Conservation (phyloP, 2,113 vertebrate genomes). For the Elachura formosa region DNA sequence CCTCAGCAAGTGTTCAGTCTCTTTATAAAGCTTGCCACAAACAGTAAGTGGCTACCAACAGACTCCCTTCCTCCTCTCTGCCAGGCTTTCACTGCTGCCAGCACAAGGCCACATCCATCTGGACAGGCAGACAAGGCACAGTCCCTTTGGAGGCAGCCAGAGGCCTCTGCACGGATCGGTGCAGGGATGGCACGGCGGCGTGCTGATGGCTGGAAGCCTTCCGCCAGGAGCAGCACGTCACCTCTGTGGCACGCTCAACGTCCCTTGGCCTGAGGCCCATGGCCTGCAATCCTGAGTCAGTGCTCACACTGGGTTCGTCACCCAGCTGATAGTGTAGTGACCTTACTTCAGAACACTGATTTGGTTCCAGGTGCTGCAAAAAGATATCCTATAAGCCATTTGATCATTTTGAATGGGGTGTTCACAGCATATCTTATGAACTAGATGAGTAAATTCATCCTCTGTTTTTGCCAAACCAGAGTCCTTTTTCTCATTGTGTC, state of each 20-base stretch:
- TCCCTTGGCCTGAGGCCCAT: constrained; percentile 22
- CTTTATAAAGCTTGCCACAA: background rate
- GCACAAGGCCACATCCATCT: background rate
- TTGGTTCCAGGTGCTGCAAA: background rate
- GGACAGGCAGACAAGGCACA: background rate
- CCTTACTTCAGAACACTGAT: constrained; percentile 36
- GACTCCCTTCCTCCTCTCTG: background rate
- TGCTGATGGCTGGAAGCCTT: constrained; percentile 22
- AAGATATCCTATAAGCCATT: background rate
- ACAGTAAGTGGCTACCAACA: background rate
- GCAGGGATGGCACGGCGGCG: background rate
- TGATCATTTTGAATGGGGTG: background rate
- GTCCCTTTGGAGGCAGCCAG: background rate
- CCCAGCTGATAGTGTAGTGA: constrained; percentile 50
- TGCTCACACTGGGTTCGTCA: constrained; percentile 27
- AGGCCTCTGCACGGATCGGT: background rate
- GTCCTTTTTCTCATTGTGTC: background rate
- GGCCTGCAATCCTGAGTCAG: constrained; percentile 38
- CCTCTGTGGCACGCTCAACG: constrained; percentile 32
- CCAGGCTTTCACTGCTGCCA: background rate
- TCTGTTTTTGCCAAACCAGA: background rate
- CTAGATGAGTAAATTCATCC: background rate
- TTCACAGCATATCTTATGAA: background rate
- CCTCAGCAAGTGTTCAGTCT: background rate
- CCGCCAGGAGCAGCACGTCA: background rate